Base-by-base conservation (phyloP, 2,113 vertebrate species). In the Tenrec ecaudatus region DNA sequence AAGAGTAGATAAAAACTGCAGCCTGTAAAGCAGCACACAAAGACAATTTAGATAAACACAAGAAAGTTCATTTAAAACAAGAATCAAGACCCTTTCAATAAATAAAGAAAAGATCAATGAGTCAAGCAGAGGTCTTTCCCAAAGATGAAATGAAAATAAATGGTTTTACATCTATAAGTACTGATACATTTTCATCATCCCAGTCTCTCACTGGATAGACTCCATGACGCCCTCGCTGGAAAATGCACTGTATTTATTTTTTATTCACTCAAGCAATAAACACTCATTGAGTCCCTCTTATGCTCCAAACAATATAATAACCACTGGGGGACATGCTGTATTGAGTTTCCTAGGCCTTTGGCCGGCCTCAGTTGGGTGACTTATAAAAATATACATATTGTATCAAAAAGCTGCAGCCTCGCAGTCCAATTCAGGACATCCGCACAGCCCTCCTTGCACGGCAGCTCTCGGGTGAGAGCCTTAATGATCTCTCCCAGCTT, bases 131-230 rank as follows among this genome's bases (percentile, higher is more conserved):
- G 40, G 62, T 66, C 16, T 33, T 88, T 84, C 33, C 2, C 22
- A 19, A 90, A 88, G 23, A 90, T 76, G 25, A 84, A 23, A 43
- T 22, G 22, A 88, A 90, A 90, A n/a, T 40, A 84, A 82, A 82
- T 43, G 71, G 80, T 53, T 92, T 40, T 80, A 73, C 60, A 31
- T 27, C 6, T 80, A 69, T 2, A 22, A 33, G 57, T 78, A 83
- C 60, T 62, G 10, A 76, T n/a, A 53, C 82, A 73, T 83, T 92
- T 94, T 82, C 9, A 15, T 31, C 77, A n/a, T 2, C 31, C 53
- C 25, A 78, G 3, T 0, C 1, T 25, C 62, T 73, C 20, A 89
- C 11, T 75, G 43, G 68, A 22, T 4, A 64, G 27, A 87, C 6
- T 86, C 64, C 75, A 87, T 2, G 27, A 16, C 82, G 17, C 53